These are phyloP conservation scores for Amiota mariae DNA, from an alignment of 2,888 invertebrate genomes.

Conservation along the genomic window DNA sequence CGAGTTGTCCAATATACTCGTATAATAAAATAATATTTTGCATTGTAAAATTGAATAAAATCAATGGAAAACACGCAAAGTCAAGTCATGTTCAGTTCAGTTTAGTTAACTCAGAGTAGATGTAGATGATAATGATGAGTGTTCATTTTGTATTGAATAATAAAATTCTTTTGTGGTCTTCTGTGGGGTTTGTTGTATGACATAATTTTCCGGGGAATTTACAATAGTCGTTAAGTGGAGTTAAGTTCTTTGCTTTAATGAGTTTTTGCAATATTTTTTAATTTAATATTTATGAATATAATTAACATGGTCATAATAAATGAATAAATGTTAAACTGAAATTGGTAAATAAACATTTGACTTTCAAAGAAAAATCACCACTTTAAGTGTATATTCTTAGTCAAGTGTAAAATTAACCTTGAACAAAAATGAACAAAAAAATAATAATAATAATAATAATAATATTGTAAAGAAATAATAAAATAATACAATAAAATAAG, in stretches of 20 bases:
- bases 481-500: background rate
- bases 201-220: constrained; percentile 37
- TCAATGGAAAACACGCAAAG: constrained; percentile 10
- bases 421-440: background rate
- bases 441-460: background rate
- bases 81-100: too few relatives aligned
- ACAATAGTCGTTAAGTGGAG: background rate
- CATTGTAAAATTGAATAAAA: background rate
- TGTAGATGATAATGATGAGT: too few relatives aligned
- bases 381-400: background rate
- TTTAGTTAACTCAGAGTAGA: too few relatives aligned
- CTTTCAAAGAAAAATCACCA: background rate
- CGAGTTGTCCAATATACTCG: too few relatives aligned
- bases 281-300: background rate
- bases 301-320: constrained; percentile 22
- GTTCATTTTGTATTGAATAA: background rate
- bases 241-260: constrained; percentile 1
- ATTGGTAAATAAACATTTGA: constrained; percentile 30
- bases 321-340: background rate
- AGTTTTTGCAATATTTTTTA: background rate
- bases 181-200: constrained; percentile 9
- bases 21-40: background rate
- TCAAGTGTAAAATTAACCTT: constrained; percentile 32
- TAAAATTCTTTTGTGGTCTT: background rate
- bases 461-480: background rate